Conservation (phyloP, 1,140 invertebrate genomes). For the Colletes latitarsis region DNA sequence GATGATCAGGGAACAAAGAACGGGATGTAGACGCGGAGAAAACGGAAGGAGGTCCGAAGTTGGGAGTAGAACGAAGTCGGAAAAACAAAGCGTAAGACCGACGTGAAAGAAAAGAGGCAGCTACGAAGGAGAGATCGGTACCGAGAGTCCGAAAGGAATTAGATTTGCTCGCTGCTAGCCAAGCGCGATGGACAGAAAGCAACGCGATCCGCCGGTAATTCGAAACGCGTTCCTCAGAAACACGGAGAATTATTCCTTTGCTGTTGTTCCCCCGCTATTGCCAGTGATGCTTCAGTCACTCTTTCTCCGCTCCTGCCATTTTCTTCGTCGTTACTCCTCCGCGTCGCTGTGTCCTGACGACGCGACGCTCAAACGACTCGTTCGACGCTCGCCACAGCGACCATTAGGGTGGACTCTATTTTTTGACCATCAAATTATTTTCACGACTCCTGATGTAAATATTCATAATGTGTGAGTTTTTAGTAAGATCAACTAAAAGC, state of each 20-base stretch:
- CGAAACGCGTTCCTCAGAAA: conserved; percentile 75
- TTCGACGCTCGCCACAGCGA: neutral
- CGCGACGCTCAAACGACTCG: conserved; percentile 13
- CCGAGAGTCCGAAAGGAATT: conserved; percentile 71
- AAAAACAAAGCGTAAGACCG: conserved; percentile 45
- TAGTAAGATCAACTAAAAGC: too few species aligned
- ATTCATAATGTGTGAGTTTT: too few species aligned
- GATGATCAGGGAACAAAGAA: conserved; percentile 43
- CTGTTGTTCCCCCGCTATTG: conserved; percentile 57
- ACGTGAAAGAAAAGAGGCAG: conserved; percentile 34
- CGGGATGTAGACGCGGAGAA: conserved; percentile 16
- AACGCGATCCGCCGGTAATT: conserved; percentile 76
- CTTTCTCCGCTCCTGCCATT: conserved; percentile 32
- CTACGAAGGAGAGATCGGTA: conserved; percentile 45
- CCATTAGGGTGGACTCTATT: too few species aligned
- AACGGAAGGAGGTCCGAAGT: conserved; percentile 18
- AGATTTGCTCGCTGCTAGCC: conserved; percentile 76
- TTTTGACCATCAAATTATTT: too few species aligned
- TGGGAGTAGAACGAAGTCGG: conserved; percentile 4
- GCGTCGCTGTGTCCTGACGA: conserved; percentile 4
- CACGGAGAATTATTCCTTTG: conserved; percentile 73
- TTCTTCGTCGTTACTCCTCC: conserved; percentile 25
- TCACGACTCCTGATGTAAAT: too few species aligned
- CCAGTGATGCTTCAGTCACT: conserved; percentile 35
- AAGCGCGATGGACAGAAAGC: conserved; percentile 77